These are phyloP conservation scores for Zaprionus ornatus DNA, from an alignment of 1,140 invertebrate genomes.

Conservation along the genomic window DNA sequence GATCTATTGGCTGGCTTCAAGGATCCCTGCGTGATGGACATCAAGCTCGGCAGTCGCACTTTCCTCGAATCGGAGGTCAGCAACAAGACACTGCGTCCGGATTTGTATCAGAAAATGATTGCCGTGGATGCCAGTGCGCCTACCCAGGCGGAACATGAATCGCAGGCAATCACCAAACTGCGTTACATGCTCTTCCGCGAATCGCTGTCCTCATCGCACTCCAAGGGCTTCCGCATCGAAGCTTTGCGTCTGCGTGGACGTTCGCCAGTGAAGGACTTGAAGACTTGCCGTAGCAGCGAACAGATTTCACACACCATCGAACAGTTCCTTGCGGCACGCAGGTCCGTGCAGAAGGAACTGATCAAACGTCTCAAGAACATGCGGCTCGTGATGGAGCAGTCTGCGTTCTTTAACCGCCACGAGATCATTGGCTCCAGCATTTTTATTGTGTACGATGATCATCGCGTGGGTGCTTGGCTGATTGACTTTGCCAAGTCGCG, in stretches of 20 bases:
- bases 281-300: slow-evolving; percentile 90
- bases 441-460: slow-evolving; percentile 95
- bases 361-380: slow-evolving; percentile 91
- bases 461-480: slow-evolving; percentile 94
- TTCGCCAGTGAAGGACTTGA: slow-evolving; percentile 90
- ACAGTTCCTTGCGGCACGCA: slow-evolving; percentile 89
- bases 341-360: slow-evolving; percentile 88
- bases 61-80: slow-evolving; percentile 97
- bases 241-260: slow-evolving; percentile 94
- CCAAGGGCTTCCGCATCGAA: slow-evolving; percentile 97
- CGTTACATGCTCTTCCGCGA: slow-evolving; percentile 98
- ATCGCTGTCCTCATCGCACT: slow-evolving; percentile 95
- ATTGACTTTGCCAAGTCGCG: slow-evolving; percentile 98
- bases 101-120: slow-evolving; percentile 97
- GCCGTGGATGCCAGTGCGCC: slow-evolving; percentile 94
- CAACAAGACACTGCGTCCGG: slow-evolving; percentile 90
- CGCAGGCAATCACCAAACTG: slow-evolving; percentile 94
- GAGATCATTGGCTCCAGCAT: slow-evolving; percentile 98
- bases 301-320: slow-evolving; percentile 92
- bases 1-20: slow-evolving; percentile 93
- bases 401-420: slow-evolving; percentile 94
- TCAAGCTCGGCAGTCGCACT: slow-evolving; percentile 96
- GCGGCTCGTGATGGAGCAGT: slow-evolving; percentile 91
- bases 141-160: slow-evolving; percentile 91
- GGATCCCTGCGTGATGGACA: slow-evolving; percentile 95